Percentiles rank a stretch among this genome's conserved stretches.
Evolutionary conservation across 1,140 invertebrate species (phyloP).

Genomic region (Drosophila orosa): DNA sequence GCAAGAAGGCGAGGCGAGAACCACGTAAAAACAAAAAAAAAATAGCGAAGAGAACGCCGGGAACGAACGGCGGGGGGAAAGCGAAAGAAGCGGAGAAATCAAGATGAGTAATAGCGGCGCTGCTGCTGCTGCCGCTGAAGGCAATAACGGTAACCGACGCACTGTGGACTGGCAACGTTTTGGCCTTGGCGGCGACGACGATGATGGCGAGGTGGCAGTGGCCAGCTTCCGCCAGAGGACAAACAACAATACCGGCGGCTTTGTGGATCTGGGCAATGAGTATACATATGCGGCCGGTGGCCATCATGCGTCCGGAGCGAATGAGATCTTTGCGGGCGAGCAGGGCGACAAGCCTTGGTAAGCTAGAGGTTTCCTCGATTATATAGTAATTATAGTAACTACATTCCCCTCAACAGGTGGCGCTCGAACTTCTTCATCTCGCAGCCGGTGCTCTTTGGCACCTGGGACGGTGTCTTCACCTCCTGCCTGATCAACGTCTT

Average conservation of each 20-base stretch:
- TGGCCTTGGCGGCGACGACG: slow-evolving; percentile 83
- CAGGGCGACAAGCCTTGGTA: slow-evolving; percentile 86
- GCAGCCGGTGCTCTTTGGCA: slow-evolving; percentile 97
- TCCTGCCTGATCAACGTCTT: slow-evolving; percentile 98
- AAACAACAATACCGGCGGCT: slow-evolving; percentile 86
- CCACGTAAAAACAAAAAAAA: slow-evolving; percentile 12
- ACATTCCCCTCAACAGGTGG: slow-evolving; percentile 88
- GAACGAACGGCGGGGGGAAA: slow-evolving; percentile 14
- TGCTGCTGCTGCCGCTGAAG: slow-evolving; percentile 40
- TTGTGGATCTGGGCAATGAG: slow-evolving; percentile 89
- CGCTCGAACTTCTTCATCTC: slow-evolving; percentile 97
- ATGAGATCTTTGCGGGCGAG: slow-evolving; percentile 95
- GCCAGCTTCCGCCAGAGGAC: slow-evolving; percentile 84
- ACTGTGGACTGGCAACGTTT: slow-evolving; percentile 80
- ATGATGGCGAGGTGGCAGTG: slow-evolving; percentile 69
- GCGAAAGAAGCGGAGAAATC: slow-evolving; percentile 23
- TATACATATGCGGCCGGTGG: slow-evolving; percentile 90
- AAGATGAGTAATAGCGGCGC: slow-evolving; percentile 69
- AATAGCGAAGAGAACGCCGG: slow-evolving; percentile 19
- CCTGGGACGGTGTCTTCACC: slow-evolving; percentile 95
- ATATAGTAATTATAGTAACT: too few relatives aligned
- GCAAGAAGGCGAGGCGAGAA: neutral
- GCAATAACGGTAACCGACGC: slow-evolving; percentile 68
- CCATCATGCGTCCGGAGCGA: slow-evolving; percentile 92
- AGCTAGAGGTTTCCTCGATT: too few relatives aligned